Base-by-base conservation (phyloP, 2,888 invertebrate species). In the Phortica okadai region DNA sequence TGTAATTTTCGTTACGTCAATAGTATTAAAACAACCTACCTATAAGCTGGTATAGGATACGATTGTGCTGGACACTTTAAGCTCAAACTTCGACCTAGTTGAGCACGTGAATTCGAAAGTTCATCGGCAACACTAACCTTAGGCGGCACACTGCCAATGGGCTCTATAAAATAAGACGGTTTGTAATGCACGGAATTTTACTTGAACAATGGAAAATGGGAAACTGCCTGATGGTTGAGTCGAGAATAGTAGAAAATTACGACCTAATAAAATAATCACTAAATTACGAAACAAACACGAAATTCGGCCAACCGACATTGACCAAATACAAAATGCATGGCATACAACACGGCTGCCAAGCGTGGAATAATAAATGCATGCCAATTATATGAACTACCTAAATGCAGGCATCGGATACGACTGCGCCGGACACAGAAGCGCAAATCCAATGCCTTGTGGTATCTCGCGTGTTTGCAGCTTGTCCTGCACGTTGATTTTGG, bases 21-120 rank as follows among this genome's bases (percentile, higher is more conserved):
- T 56, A 33, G 16, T 4, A 21, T 16, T 50, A 16, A 14, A 45
- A n/a, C 5, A 66, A 76, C 79, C 92, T 94, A 95, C 95, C 94
- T 94, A 93, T 94, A 94, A 83, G 93, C 90, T 88, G 95, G 95
- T 89, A 95, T 93, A 78, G 95, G 95, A 92, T 93, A 95, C 66
- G 94, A 94, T 91, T 95, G 95, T n/a, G 95, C 95, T 77, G 95
- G 95, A 91, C 95, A 95, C 86, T 94, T 92, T 79, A 95, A 90
- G 70, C 94, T 94, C 83, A 94, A 92, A 89, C 93, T 93, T 69
- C 84, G 76, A 33, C 81, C 81, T 62, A 77, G 59, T 70, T 79
- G 75, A 4, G 81, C 80, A 6, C 85, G 84, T n/a, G 84, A 80
- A 81, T 84, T 88, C 66, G 86, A 86, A 45, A 90, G 78, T 76